phyloP scores from a whole-genome alignment of 2,888 invertebrate species.

The Dryomyza anilis region DNA sequence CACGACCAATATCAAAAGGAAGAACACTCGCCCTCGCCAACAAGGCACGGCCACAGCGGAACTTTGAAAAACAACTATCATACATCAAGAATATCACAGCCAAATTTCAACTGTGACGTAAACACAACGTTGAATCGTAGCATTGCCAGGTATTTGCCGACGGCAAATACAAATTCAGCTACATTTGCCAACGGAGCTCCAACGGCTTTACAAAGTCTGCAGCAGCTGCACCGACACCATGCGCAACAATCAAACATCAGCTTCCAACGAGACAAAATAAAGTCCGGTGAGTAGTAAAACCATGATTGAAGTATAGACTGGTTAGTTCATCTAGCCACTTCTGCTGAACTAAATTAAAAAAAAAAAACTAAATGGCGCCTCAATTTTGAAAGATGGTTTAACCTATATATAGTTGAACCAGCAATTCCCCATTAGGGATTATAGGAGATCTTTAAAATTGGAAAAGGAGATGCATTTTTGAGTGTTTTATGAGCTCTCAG shows the following conservation, averaged over 20 bases:
- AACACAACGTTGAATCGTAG: slow-evolving; percentile 37
- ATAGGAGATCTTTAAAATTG: not conserved
- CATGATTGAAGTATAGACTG: not conserved
- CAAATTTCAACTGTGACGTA: slow-evolving; percentile 59
- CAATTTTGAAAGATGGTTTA: too few species aligned
- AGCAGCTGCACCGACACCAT: slow-evolving; percentile 60
- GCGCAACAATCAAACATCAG: slow-evolving; percentile 52
- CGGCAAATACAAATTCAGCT: slow-evolving; percentile 39
- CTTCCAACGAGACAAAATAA: slow-evolving; percentile 57
- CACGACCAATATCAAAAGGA: not conserved
- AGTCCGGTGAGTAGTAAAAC: slow-evolving; percentile 52
- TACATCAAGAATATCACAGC: slow-evolving; percentile 39
- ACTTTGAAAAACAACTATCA: slow-evolving; percentile 35
- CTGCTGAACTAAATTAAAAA: too few species aligned
- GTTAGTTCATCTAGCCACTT: too few species aligned
- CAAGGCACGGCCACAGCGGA: slow-evolving; percentile 12
- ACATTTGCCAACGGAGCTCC: slow-evolving; percentile 50
- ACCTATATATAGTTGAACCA: too few species aligned
- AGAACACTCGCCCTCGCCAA: not conserved
- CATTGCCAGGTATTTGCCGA: slow-evolving; percentile 47
- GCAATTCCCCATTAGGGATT: too few species aligned
- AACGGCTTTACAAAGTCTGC: slow-evolving; percentile 59
- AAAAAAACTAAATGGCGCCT: too few species aligned
- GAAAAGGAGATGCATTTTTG: too few species aligned
- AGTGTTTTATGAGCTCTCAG: too few species aligned